Evolutionary conservation across 37 sponge, comb jelly and placozoan species (phyloP), one percentile per base, ranked within the genome.

Genomic region (Petrosia ficiformis): DNA sequence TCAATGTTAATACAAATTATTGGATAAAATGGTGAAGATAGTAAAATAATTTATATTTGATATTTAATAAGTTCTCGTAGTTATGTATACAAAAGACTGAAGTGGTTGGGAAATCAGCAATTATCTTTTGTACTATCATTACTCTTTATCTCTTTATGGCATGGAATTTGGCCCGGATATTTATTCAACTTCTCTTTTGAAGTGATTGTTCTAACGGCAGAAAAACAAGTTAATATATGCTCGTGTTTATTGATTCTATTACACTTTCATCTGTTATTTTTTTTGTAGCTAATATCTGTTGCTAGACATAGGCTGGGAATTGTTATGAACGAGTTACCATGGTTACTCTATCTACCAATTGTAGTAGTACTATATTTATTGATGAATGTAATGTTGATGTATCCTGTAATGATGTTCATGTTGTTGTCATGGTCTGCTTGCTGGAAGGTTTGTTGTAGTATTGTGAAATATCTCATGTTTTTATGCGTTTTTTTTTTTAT

Each of bases 101-200:
- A 75, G 79, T 90, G 80, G 67, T 73, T 90, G 21, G 76, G 82
- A 25, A 92, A 44, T 79, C 92, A 87, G 61, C 2, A 29, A 1
- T 42, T 89, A 32, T 96, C 97, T 3, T 80, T 71, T 58, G 26
- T 77, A 4, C 39, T 92, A 26, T 84, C 90, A 28, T 36, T 96
- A 39, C 5, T 84, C 25, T 90, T 92, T 71, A 44, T 96, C 14
- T 59, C 88, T 3, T 33, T 84, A 59, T 96, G 97, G 97, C 97
- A 96, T 68, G 97, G 97, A 16, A 68, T 96, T 8, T 86, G 90
- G 76, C 77, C 82, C 1, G 97, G 97, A 2, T 96, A 96, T 70
- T 68, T 80, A 34, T n/a, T 92, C 70, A 77, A 64, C 74, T 92
- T 92, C 74, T 63, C 78, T 1, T 77, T 83, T 1, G 93, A 96